Evolutionary conservation across 1,140 invertebrate genomes (phyloP).

Genomic region (Varroa destructor): DNA sequence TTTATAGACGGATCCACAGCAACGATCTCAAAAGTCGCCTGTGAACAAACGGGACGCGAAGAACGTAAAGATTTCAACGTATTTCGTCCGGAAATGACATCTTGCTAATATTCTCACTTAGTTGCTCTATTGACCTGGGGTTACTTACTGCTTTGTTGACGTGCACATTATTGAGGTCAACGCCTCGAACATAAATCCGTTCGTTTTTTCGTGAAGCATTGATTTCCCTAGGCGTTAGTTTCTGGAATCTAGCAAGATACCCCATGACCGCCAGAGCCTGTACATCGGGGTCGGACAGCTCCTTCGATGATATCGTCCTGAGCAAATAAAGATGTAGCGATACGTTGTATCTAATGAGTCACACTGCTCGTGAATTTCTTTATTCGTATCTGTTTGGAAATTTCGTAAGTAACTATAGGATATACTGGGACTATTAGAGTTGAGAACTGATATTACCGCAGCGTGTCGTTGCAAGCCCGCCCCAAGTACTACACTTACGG

Average conservation of each 20-base stretch:
- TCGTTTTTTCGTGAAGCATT: conserved; percentile 55
- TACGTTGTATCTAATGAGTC: not conserved
- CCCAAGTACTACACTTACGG: no score
- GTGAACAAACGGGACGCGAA: not conserved
- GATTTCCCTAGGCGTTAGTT: conserved; percentile 59
- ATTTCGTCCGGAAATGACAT: not conserved
- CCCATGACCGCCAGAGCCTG: conserved; percentile 92
- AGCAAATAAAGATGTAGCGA: not conserved
- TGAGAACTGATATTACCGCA: not conserved
- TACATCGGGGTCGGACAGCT: conserved; percentile 81
- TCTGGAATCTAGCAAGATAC: conserved; percentile 74
- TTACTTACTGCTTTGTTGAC: conserved; percentile 64
- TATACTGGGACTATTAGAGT: not conserved
- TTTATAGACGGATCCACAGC: not conserved
- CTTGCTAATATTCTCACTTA: not conserved
- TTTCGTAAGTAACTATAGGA: not conserved
- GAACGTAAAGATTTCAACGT: not conserved
- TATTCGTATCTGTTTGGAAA: not conserved
- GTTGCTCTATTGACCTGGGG: no score
- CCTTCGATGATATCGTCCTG: conserved; percentile 49
- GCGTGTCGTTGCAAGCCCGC: no score
- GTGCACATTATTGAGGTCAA: conserved; percentile 60
- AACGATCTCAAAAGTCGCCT: conserved; percentile 17
- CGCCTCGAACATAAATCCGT: conserved; percentile 40
- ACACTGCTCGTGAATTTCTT: not conserved